Base-by-base conservation (phyloP, 2,888 invertebrate species). In the Temnothorax ravouxi region DNA sequence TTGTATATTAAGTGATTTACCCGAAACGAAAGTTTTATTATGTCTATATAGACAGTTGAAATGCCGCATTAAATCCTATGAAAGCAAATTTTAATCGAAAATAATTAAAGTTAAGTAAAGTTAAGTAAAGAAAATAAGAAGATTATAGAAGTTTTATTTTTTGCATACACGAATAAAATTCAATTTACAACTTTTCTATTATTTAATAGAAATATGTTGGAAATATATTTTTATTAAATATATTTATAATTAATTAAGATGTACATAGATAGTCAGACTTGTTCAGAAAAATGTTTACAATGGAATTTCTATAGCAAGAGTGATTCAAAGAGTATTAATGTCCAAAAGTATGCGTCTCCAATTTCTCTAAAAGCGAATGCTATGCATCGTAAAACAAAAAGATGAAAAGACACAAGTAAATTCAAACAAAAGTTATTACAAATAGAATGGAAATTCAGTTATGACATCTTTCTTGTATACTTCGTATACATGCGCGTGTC, bases 361-460 rank as follows among this genome's bases (percentile, higher is more conserved):
- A 71, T 15, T 62, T 59, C 9, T 34, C n/a, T 44, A 50, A 62
- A 47, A 61, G 21, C 50, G 44, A 1, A 29, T 6, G 52, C 29
- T 41, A n/a, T 54, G 3, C 18, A 21, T 52, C 9, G 25, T 69
- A 18, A 79, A 79, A 56, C 21, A 52, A 29, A 21, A 67, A 18
- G 34, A 5, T n/a, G 18, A 44, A 59, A 59, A 59, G 59, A 47
- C 8, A 25, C 47, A 71, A 69, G 21, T 69, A 47, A 67, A 77
- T 44, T 54, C 21, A 66, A 59, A 38, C 18, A 59, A 52, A 59
- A 54, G 34, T 71, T 59, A 59, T 59, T 9, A 71, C 38, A 71
- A 71, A 69, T 25, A 34, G 34, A 66, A 54, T 3, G 25, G 25
- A 29, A 59, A 79, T 59, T 34, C 56, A 69, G 11, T 21, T 69